A percentile compares a stretch with the other conserved stretches of the same genome.
Conservation (phyloP, 2,797 vertebrate species). For the Tragelaphus oryx region DNA sequence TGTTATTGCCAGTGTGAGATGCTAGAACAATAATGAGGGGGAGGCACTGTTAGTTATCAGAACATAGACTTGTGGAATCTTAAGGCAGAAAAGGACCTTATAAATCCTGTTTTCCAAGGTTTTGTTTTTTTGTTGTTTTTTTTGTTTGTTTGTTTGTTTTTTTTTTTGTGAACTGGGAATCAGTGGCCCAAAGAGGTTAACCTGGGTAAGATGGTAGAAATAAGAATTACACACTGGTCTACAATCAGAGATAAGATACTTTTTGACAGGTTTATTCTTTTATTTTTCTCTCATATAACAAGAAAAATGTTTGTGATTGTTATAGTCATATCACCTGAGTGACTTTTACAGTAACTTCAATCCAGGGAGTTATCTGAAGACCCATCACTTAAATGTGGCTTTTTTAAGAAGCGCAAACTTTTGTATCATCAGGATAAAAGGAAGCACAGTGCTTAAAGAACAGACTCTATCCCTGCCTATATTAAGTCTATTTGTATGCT, state of each 20-base stretch:
- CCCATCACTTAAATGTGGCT: neutral
- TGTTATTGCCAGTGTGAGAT: neutral
- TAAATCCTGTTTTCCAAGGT: neutral
- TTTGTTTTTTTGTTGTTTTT: neutral
- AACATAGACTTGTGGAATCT: neutral
- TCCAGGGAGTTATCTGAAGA: constrained; percentile 5
- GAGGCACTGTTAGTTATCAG: neutral
- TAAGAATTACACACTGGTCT: neutral
- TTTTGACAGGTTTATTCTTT: neutral
- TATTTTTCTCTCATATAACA: neutral
- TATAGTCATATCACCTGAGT: neutral
- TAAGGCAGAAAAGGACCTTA: neutral
- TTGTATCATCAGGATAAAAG: constrained; percentile 31
- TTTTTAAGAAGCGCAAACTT: neutral
- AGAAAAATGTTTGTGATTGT: neutral
- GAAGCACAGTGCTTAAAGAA: neutral
- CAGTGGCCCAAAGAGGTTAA: neutral
- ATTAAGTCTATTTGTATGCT: constrained; percentile 34
- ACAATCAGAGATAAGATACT: neutral
- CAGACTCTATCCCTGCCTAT: neutral
- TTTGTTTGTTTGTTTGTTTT: too few relatives aligned
- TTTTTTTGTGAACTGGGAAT: neutral
- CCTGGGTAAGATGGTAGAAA: neutral
- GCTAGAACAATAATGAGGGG: neutral
- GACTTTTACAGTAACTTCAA: neutral